A percentile compares a stretch with the other conserved stretches of the same genome.
These are phyloP conservation scores for Cardiocondyla obscurior DNA, from an alignment of 1,140 invertebrate species.

Conservation along the genomic window DNA sequence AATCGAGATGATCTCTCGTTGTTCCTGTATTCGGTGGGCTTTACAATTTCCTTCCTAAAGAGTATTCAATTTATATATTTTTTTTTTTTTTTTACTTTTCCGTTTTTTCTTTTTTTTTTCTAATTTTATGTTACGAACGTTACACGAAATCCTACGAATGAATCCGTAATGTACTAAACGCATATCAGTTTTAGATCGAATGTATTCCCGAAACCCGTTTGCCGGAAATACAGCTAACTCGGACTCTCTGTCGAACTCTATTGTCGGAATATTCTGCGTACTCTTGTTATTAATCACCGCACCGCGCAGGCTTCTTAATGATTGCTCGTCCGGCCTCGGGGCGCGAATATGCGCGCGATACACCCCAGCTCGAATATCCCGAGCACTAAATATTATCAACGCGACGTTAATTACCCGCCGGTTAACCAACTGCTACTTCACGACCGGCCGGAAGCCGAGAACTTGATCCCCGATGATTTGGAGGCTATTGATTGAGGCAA, in stretches of 20 bases:
- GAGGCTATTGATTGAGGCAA: slow-evolving; percentile 10
- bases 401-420: slow-evolving; percentile 58
- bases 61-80: not conserved
- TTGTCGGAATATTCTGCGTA: slow-evolving; percentile 40
- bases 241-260: slow-evolving; percentile 27
- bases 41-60: not conserved
- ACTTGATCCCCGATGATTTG: slow-evolving; percentile 53
- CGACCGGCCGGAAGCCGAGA: not conserved
- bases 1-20: not conserved
- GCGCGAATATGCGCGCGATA: slow-evolving; percentile 11
- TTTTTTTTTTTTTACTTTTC: not conserved
- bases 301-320: slow-evolving; percentile 53
- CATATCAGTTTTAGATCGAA: slow-evolving; percentile 21
- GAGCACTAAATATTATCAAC: slow-evolving; percentile 60
- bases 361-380: not conserved
- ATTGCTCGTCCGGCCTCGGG: slow-evolving; percentile 53
- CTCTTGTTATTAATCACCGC: slow-evolving; percentile 51
- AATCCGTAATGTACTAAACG: slow-evolving; percentile 9
- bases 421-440: slow-evolving; percentile 47
- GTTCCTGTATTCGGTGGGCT: not conserved
- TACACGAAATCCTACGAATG: not conserved
- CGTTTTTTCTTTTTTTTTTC: not conserved
- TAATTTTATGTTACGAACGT: not conserved
- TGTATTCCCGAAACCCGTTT: slow-evolving; percentile 39
- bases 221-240: slow-evolving; percentile 11